These are phyloP conservation scores for Drosophila grimshawi DNA, from an alignment of 1,140 invertebrate genomes.

Conservation along the genomic window DNA sequence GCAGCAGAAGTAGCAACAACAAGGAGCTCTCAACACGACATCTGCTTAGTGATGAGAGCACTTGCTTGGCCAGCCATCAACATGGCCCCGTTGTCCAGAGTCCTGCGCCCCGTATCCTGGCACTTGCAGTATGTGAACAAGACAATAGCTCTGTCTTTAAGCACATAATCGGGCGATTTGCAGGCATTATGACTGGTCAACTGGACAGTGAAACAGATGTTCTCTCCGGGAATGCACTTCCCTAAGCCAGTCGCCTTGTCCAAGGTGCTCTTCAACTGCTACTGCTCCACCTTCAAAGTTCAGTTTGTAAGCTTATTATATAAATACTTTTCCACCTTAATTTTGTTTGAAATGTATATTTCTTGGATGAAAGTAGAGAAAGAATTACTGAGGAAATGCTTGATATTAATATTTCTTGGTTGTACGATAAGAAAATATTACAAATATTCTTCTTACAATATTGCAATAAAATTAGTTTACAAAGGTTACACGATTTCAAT, in stretches of 20 bases:
- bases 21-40: slow-evolving; percentile 69
- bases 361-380: too few species aligned
- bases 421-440: too few species aligned
- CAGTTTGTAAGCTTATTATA: neutral
- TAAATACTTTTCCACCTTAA: neutral
- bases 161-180: slow-evolving; percentile 79
- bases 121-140: slow-evolving; percentile 42
- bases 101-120: slow-evolving; percentile 6
- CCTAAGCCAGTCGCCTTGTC: slow-evolving; percentile 2
- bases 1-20: slow-evolving; percentile 35
- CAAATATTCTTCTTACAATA: too few species aligned
- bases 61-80: slow-evolving; percentile 50
- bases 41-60: slow-evolving; percentile 59
- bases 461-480: too few species aligned
- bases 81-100: slow-evolving; percentile 12
- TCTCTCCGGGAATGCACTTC: slow-evolving; percentile 8
- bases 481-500: too few species aligned
- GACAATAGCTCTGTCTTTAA: slow-evolving; percentile 40
- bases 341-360: neutral
- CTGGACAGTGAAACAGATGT: slow-evolving; percentile 13
- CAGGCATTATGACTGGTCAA: slow-evolving; percentile 62
- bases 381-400: neutral
- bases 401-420: neutral
- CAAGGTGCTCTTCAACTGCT: neutral
- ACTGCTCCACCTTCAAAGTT: neutral